These are phyloP conservation scores for Drosophila mettleri DNA, from an alignment of 2,888 invertebrate genomes.

Conservation along the genomic window DNA sequence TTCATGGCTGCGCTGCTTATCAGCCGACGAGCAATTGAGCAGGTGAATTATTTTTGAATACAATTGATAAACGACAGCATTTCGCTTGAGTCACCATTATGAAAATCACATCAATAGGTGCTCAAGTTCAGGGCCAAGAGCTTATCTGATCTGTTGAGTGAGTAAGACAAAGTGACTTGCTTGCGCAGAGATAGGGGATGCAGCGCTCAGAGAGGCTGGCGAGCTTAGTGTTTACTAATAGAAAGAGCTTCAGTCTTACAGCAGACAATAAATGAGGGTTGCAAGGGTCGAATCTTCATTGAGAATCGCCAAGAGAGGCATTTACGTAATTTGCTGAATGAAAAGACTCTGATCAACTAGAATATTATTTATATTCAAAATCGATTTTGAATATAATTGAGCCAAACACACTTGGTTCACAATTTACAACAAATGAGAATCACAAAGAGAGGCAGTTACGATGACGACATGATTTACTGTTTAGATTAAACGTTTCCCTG, in stretches of 20 bases:
- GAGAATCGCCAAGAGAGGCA: not conserved
- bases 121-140: not conserved
- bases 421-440: not conserved
- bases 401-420: not conserved
- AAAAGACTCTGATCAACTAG: too few relatives aligned
- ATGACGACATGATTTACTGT: not conserved
- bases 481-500: not conserved
- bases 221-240: too few relatives aligned
- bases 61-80: not conserved
- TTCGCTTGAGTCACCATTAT: not conserved
- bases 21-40: not conserved
- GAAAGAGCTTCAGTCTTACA: not conserved
- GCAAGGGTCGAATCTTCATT: accelerated
- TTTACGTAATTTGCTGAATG: not conserved
- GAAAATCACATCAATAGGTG: conserved; percentile 2
- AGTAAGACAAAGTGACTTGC: not conserved
- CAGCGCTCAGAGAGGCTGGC: not conserved
- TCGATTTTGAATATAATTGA: not conserved
- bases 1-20: conserved; percentile 36
- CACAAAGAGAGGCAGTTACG: not conserved
- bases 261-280: not conserved
- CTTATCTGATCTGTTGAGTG: not conserved
- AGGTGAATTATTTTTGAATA: conserved; percentile 5
- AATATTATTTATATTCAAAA: too few relatives aligned
- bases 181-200: not conserved